Evolutionary conservation across 2,888 invertebrate species (phyloP).

Genomic region (Nyleta sp.): DNA sequence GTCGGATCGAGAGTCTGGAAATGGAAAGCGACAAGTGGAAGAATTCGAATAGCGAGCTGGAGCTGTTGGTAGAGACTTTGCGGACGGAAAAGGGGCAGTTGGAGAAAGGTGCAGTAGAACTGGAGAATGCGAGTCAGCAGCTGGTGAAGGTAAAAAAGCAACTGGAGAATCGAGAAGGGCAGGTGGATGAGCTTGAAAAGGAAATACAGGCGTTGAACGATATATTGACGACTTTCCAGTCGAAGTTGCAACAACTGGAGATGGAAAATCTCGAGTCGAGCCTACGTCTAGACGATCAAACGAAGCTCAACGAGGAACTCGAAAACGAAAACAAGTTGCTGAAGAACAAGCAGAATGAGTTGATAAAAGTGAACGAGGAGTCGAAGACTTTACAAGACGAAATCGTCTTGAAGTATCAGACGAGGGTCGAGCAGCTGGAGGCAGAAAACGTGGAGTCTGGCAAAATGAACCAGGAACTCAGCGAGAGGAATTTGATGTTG

Average conservation of each 20-base stretch:
- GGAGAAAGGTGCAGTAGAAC: slow-evolving; percentile 21
- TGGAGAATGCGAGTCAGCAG: slow-evolving; percentile 54
- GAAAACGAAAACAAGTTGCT: slow-evolving; percentile 60
- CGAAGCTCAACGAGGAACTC: slow-evolving; percentile 27
- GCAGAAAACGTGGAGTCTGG: background rate
- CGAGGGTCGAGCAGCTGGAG: slow-evolving; percentile 10
- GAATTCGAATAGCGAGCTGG: slow-evolving; percentile 48
- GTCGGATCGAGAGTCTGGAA: slow-evolving; percentile 23
- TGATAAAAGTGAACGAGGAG: slow-evolving; percentile 51
- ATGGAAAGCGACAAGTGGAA: slow-evolving; percentile 38
- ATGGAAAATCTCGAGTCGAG: slow-evolving; percentile 15
- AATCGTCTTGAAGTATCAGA: slow-evolving; percentile 20
- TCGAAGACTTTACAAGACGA: slow-evolving; percentile 36
- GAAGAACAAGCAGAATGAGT: slow-evolving; percentile 63
- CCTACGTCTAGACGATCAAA: slow-evolving; percentile 3
- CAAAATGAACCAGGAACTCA: background rate
- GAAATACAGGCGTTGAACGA: too few species aligned
- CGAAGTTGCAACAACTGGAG: background rate
- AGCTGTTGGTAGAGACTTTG: too few species aligned
- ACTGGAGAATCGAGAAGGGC: background rate
- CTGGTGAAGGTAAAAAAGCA: slow-evolving; percentile 49
- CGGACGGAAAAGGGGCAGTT: background rate
- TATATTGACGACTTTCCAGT: too few species aligned
- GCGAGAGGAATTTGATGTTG: too few species aligned
- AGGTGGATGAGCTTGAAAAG: slow-evolving; percentile 29